Percentiles rank a stretch among this genome's conserved stretches.
phyloP scores from a whole-genome alignment of 2,113 vertebrate genomes.

The Zosterops pallidus region DNA sequence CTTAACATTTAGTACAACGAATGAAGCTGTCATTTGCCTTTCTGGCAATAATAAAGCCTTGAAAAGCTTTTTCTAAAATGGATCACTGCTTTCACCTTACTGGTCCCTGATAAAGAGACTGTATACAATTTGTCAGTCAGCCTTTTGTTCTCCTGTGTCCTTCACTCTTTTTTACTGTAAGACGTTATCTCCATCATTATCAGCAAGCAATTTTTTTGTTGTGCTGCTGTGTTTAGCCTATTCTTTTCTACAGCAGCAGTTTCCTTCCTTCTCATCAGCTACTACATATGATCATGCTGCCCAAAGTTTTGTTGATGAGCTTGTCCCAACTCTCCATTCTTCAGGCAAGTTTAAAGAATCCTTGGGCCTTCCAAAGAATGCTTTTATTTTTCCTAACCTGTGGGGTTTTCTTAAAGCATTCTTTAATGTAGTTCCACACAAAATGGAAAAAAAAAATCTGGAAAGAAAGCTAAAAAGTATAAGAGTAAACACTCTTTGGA shows the following conservation, averaged over 20 bases:
- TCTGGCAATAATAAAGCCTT: neutral
- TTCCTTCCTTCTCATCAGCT: neutral
- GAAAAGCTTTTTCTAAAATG: neutral
- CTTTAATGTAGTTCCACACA: neutral
- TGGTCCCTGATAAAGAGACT: neutral
- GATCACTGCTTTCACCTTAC: neutral
- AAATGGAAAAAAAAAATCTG: neutral
- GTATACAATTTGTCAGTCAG: neutral
- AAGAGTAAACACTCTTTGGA: neutral
- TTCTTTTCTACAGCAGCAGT: neutral
- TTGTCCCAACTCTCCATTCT: neutral
- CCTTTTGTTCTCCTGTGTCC: neutral
- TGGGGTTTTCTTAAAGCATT: neutral
- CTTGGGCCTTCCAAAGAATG: neutral
- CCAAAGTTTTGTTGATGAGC: neutral
- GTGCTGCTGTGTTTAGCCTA: neutral
- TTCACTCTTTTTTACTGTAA: neutral
- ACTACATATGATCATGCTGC: neutral
- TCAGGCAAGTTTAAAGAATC: neutral
- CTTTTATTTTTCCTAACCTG: neutral
- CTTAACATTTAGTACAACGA: neutral
- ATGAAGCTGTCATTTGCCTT: neutral
- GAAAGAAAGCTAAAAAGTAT: neutral
- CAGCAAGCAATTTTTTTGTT: neutral
- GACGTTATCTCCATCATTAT: neutral